These are phyloP conservation scores for Nothobranchius furzeri DNA, from an alignment of 2,113 vertebrate species.

Conservation along the genomic window DNA sequence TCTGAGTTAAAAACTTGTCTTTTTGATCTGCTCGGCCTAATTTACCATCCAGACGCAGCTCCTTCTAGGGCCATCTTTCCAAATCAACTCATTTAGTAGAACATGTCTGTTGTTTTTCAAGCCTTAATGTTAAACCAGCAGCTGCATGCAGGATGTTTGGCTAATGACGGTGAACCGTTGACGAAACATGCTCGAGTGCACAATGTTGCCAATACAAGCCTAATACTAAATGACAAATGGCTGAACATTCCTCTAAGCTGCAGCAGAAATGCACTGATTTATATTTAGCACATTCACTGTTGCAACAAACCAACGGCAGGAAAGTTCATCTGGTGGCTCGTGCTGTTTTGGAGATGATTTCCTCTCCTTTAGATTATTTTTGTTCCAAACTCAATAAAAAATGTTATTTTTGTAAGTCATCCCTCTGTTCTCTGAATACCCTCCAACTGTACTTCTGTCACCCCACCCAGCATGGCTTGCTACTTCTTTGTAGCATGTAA, in stretches of 20 bases:
- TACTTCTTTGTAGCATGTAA: background rate
- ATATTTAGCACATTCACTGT: background rate
- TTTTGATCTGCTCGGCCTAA: conserved; percentile 7
- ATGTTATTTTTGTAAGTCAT: background rate
- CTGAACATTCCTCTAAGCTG: conserved; percentile 1
- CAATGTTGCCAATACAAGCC: background rate
- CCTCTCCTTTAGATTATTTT: too few species aligned
- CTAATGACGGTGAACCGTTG: background rate
- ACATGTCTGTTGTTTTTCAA: background rate
- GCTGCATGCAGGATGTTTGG: background rate
- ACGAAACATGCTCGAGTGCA: background rate
- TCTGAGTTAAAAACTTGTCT: conserved; percentile 23
- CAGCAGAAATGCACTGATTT: background rate
- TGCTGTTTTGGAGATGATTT: background rate
- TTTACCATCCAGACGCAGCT: conserved; percentile 25
- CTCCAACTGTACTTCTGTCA: background rate
- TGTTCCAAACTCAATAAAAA: too few species aligned
- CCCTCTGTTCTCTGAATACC: background rate
- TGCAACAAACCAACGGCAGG: background rate
- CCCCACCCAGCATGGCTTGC: too few species aligned
- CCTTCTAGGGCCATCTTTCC: conserved; percentile 8
- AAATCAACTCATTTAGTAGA: background rate
- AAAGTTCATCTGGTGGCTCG: too few species aligned
- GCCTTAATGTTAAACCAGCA: conserved; percentile 1
- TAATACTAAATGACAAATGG: conserved; percentile 1